phyloP scores from a whole-genome alignment of 2,797 vertebrate species.

The Lagorchestes hirsutus region DNA sequence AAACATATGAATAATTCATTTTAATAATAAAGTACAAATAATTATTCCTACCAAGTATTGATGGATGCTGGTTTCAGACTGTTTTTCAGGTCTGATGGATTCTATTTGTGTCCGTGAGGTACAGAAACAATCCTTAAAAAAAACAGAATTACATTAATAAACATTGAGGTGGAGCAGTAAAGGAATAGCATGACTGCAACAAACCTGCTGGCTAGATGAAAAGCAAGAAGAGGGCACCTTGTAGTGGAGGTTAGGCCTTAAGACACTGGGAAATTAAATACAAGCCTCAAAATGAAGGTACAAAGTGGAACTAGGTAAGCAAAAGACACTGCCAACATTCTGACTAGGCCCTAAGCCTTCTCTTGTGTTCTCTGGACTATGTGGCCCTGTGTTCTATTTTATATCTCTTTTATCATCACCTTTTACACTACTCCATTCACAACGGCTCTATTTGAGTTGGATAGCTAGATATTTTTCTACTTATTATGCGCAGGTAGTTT shows the following conservation, averaged over 20 bases:
- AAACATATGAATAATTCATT: neutral
- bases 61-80: conserved; percentile 91
- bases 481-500: conserved; percentile 33
- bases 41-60: conserved; percentile 91
- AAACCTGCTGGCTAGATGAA: neutral
- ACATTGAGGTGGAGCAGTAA: neutral
- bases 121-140: conserved; percentile 95
- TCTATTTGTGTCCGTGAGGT: conserved; percentile 96
- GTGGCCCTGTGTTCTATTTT: conserved; percentile 25
- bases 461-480: conserved; percentile 52
- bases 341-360: conserved; percentile 14
- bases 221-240: neutral
- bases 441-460: neutral
- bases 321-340: neutral
- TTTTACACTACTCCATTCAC: conserved; percentile 29
- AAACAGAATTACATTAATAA: conserved; percentile 71
- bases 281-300: neutral
- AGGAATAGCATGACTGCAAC: neutral
- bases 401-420: conserved; percentile 24
- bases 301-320: neutral
- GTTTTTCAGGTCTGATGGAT: conserved; percentile 93
- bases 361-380: conserved; percentile 29
- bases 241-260: neutral
- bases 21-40: neutral
- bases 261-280: neutral